Conservation (phyloP, 2,797 vertebrate genomes). For the Rousettus madagascariensis region DNA sequence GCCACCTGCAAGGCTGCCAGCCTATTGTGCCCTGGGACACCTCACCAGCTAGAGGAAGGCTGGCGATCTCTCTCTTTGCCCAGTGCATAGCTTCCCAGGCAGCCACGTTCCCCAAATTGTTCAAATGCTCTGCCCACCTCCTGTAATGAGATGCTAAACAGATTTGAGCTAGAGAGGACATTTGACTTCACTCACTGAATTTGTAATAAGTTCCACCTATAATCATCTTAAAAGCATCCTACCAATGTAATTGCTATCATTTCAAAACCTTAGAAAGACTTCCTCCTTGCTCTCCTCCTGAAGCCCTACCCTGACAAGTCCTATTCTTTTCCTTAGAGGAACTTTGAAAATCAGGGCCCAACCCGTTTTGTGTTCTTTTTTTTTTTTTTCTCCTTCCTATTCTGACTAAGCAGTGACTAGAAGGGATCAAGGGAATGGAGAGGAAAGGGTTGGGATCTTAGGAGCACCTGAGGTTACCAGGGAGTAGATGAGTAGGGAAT, state of each 20-base stretch:
- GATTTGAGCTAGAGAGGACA: constrained; percentile 33
- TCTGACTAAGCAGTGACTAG: constrained; percentile 33
- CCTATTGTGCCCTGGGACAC: not conserved
- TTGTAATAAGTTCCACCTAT: constrained; percentile 66
- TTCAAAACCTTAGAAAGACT: constrained; percentile 63
- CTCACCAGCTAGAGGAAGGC: not conserved
- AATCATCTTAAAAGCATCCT: constrained; percentile 74
- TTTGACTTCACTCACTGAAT: constrained; percentile 65
- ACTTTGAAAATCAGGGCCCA: not conserved
- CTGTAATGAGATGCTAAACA: constrained; percentile 70
- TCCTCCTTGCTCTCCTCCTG: not conserved
- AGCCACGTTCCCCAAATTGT: constrained; percentile 53
- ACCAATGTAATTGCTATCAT: constrained; percentile 65
- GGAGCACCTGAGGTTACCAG: not conserved
- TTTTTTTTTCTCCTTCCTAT: not conserved
- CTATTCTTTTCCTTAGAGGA: constrained; percentile 28
- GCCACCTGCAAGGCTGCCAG: not conserved
- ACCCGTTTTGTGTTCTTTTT: not conserved
- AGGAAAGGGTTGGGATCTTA: not conserved
- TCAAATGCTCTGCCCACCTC: constrained; percentile 43
- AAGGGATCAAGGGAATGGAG: not conserved
- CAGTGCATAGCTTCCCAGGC: not conserved
- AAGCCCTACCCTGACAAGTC: not conserved
- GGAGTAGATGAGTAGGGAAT: not conserved
- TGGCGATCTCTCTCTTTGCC: not conserved